A percentile compares a stretch with the other conserved stretches of the same genome.
phyloP scores from a whole-genome alignment of 2,113 vertebrate species.

The Microtus richardsoni region DNA sequence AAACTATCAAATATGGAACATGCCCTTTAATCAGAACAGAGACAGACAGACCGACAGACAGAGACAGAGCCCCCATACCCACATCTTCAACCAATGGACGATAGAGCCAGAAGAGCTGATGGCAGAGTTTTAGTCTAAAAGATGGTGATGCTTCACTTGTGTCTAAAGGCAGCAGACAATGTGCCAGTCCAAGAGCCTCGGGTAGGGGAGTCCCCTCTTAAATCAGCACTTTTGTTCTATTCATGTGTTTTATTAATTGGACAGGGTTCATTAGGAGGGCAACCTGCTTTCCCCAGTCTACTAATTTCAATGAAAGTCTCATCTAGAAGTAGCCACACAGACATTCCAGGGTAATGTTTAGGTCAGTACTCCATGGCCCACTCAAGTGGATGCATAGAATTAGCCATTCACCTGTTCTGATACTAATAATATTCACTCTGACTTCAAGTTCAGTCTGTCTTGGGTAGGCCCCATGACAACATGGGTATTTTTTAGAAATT shows the following conservation, averaged over 20 bases:
- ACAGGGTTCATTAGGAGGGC: not conserved
- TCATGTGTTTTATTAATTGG: not conserved
- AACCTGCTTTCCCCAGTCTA: not conserved
- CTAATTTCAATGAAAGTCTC: not conserved
- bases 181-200: not conserved
- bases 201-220: not conserved
- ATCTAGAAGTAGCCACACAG: not conserved
- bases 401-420: not conserved
- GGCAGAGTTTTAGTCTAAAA: not conserved
- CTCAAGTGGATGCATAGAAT: not conserved
- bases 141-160: not conserved
- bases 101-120: not conserved
- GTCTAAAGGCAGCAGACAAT: not conserved
- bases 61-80: not conserved
- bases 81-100: not conserved
- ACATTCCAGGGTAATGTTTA: not conserved
- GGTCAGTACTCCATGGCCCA: accelerated
- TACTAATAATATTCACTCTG: not conserved
- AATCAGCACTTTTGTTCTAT: not conserved
- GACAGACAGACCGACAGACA: not conserved
- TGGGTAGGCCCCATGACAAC: not conserved
- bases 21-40: not conserved
- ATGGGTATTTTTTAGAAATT: not conserved
- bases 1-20: not conserved
- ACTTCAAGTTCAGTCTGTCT: not conserved